Base-by-base conservation (phyloP, 2,888 invertebrate species). In the Cynaeus angustus region DNA sequence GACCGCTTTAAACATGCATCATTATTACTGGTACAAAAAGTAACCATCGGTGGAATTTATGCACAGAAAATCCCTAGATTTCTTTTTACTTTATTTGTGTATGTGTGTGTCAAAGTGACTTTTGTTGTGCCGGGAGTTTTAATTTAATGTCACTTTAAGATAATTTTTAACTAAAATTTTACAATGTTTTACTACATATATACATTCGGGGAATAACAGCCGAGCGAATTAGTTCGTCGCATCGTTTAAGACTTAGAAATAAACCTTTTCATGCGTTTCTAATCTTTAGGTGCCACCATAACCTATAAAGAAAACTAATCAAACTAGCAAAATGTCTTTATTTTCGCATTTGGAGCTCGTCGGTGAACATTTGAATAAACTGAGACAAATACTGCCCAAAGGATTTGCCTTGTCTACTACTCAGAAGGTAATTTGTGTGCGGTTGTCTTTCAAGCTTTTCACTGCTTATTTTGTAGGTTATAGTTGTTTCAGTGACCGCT, bases 401-500 rank as follows among this genome's bases (percentile, higher is more conserved):
- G 79, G 79, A 71, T 84, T 88, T 80, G 84, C 88, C 70, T 84
- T 92, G 76, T 88, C 91, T 73, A 89, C 90, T 74, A 90, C 91
- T 62, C 92, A 92, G 86, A 92, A 92, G 90, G 92, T 93, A 56
- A 73, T 68, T 30, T 64, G 12, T 10, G 14, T 43, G 46, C 30
- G 13, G 55, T 33, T 53, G 6, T n/a, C 4, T 14, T 41, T 7
- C n/a, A 9, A 16, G 16, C 0, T 9, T 10, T 21, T 26, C 56
- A 43, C 38, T 73, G 55, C 74, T 76, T n/a, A n/a, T 72, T 62
- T 84, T 84, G 30, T 79, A 93, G 92, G 89, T 93, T 68, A 88
- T 92, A 66, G 85, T 93, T 79, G 88, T 93, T 81, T 92, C 93
- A 73, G 87, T 94, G 73, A 90, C 93, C 55, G 89, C 94, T 38